Percentiles rank a stretch among this genome's conserved stretches.
Conservation (phyloP, 2,113 vertebrate species). For the Nestor notabilis region DNA sequence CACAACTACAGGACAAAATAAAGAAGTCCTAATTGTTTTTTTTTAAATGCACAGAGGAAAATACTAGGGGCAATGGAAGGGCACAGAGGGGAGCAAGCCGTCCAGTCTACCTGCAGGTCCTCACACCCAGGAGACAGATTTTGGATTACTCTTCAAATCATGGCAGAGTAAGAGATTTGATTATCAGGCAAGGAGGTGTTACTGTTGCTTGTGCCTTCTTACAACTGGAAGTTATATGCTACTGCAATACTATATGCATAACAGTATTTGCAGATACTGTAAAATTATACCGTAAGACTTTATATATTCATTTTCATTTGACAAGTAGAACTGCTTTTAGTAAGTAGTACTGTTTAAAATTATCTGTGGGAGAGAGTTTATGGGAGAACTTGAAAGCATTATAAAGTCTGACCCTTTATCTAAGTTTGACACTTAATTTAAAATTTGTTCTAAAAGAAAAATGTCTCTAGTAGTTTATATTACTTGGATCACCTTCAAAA, state of each 20-base stretch:
- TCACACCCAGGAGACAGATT: not conserved
- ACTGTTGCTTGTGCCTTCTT: not conserved
- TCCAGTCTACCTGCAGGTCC: not conserved
- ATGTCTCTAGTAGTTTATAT: not conserved
- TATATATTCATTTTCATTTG: not conserved
- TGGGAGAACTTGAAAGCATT: not conserved
- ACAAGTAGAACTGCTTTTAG: not conserved
- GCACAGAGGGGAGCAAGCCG: not conserved
- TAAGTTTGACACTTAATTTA: not conserved
- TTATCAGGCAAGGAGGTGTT: not conserved
- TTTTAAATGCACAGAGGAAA: not conserved
- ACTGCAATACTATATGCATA: not conserved
- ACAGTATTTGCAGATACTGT: not conserved
- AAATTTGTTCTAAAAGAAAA: not conserved
- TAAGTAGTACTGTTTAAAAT: not conserved
- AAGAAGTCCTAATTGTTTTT: not conserved
- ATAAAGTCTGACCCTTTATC: not conserved
- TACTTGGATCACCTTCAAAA: not conserved
- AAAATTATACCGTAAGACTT: not conserved
- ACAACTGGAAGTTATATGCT: not conserved
- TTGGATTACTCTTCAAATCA: not conserved
- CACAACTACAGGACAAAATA: not conserved
- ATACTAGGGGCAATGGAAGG: not conserved
- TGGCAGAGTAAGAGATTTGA: not conserved
- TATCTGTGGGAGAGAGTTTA: not conserved